Conservation (phyloP, 2,113 vertebrate genomes). For the Gymnogyps californianus region DNA sequence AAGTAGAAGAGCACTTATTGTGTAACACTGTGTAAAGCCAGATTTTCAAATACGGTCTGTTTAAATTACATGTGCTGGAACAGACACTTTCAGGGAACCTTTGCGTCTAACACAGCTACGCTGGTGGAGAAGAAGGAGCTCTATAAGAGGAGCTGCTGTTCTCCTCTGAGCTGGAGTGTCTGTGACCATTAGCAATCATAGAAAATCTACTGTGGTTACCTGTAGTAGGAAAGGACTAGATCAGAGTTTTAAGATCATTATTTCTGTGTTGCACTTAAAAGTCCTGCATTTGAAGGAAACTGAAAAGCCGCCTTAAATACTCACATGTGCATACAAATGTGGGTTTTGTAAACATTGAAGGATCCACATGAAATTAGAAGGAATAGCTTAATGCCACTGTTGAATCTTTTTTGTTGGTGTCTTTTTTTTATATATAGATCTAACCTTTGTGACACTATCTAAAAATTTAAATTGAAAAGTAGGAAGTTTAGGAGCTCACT, state of each 20-base stretch:
- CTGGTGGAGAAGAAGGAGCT: not conserved
- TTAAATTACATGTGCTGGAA: not conserved
- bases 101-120: not conserved
- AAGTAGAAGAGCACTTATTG: not conserved
- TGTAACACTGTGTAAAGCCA: not conserved
- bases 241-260: not conserved
- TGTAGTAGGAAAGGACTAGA: not conserved
- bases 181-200: not conserved
- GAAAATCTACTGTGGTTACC: not conserved
- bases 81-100: not conserved
- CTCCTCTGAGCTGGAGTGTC: not conserved
- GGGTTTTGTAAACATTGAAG: not conserved
- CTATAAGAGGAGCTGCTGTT: not conserved
- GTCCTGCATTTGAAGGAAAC: not conserved
- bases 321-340: not conserved
- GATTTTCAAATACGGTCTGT: not conserved
- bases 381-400: not conserved
- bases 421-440: not conserved
- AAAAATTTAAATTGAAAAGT: conserved; percentile 11
- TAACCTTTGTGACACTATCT: not conserved
- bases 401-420: not conserved
- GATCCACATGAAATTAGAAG: not conserved
- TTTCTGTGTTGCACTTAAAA: not conserved
- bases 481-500: not conserved
- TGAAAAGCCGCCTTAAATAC: not conserved